Evolutionary conservation across 2,113 vertebrate genomes (phyloP), one percentile per base, ranked within the genome.

Genomic region (Chaetops frenatus): DNA sequence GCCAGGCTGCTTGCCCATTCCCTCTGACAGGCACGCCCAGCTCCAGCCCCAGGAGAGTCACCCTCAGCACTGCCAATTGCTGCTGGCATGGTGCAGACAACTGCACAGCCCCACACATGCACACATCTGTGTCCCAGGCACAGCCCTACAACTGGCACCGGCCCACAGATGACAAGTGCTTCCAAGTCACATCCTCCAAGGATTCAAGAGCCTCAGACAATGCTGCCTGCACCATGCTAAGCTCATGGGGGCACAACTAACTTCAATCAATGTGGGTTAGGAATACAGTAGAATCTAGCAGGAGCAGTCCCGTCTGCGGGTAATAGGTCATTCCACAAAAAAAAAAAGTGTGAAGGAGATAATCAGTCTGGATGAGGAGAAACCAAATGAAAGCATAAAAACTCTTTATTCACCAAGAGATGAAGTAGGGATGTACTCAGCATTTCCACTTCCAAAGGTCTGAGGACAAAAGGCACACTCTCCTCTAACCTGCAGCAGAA

Each of bases 11-110:
- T 40, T 33, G 33, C 27, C 36, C 33, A 20, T 25, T 58, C 25
- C 42, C 25, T 48, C 3, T 0, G 4, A 9, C 20, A n/a, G 7
- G 57, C 0, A 1, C 44, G 66, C 10, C 33, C 5, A 0, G 70
- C 31, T 48, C 27, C 36, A 35, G 42, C 19, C 15, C 54, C 24
- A 29, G 73, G 12, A 58, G 23, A 47, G 38, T 11, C 38, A 28
- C 54, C 70, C 56, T 40, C 3, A 4, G 23, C 73, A 45, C 15
- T n/a, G 33, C 28, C 25, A 44, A 27, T 1, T 36, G 67, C n/a
- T 38, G 40, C 48, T 73, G 57, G 48, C 24, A 38, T 22, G 16
- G 15, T 45, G 51, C 24, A 57, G 19, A 19, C 29, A 40, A 8
- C 35, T 40, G 44, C 44, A n/a, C 23, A 57, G 60, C 36, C 20